These are phyloP conservation scores for Theristicus caerulescens DNA, from an alignment of 2,113 vertebrate genomes.

Conservation along the genomic window DNA sequence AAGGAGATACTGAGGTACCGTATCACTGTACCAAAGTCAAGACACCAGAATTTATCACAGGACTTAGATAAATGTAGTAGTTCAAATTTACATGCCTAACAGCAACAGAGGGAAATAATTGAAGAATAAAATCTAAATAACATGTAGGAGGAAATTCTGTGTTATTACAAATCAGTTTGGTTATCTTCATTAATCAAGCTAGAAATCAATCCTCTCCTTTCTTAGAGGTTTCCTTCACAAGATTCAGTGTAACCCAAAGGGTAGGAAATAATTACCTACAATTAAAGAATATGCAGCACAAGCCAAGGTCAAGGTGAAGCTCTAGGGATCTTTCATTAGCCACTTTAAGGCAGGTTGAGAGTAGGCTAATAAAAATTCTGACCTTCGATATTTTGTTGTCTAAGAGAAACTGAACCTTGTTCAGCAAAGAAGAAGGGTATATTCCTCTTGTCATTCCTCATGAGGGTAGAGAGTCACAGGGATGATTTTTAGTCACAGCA, in stretches of 20 bases:
- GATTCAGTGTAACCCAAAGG: neutral
- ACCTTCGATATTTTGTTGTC: neutral
- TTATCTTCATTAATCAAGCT: conserved; percentile 26
- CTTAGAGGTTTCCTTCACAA: neutral
- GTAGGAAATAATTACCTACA: conserved; percentile 40
- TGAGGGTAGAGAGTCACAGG: neutral
- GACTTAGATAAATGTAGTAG: neutral
- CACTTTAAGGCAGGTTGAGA: conserved; percentile 8
- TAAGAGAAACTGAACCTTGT: neutral
- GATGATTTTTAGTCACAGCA: neutral
- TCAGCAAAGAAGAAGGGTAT: neutral
- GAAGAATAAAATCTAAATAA: conserved; percentile 1
- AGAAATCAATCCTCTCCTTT: neutral
- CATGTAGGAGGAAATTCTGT: neutral
- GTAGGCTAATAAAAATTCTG: conserved; percentile 14
- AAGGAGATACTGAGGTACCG: neutral
- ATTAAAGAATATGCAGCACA: conserved; percentile 23
- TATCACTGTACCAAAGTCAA: neutral
- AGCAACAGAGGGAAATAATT: neutral
- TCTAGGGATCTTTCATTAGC: conserved; percentile 21
- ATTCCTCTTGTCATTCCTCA: neutral
- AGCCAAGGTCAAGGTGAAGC: conserved; percentile 37
- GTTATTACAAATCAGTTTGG: neutral
- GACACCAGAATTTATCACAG: neutral
- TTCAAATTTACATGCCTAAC: neutral